Evolutionary conservation across 2,113 vertebrate species (phyloP).

Genomic region (Cyprinodon tularosa): DNA sequence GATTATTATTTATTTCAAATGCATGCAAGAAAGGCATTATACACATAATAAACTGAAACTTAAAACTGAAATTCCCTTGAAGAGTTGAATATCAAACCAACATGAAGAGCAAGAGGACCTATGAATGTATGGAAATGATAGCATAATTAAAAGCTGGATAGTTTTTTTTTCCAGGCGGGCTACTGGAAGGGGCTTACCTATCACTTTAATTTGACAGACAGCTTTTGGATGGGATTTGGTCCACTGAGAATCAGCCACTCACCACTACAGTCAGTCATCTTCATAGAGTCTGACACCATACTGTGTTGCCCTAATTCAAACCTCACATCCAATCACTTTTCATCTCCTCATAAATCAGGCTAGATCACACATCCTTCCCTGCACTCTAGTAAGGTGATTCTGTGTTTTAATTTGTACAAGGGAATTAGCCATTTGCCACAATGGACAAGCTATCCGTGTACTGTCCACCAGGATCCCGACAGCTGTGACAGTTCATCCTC

Average conservation of each 20-base stretch:
- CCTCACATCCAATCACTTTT: slow-evolving; percentile 75
- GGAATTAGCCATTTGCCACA: slow-evolving; percentile 62
- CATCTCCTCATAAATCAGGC: slow-evolving; percentile 65
- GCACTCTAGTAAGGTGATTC: slow-evolving; percentile 61
- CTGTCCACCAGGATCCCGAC: slow-evolving; percentile 42
- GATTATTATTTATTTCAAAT: neutral
- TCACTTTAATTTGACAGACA: slow-evolving; percentile 58
- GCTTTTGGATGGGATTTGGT: slow-evolving; percentile 61
- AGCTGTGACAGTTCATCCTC: slow-evolving; percentile 61
- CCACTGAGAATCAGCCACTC: slow-evolving; percentile 55
- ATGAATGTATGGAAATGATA: slow-evolving; percentile 31
- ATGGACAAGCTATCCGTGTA: slow-evolving; percentile 45
- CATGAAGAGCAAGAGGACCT: slow-evolving; percentile 16
- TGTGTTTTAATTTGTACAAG: slow-evolving; percentile 67
- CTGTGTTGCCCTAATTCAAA: slow-evolving; percentile 68
- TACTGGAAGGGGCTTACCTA: slow-evolving; percentile 46
- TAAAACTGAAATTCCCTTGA: neutral
- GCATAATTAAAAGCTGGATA: slow-evolving; percentile 45
- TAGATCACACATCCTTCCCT: slow-evolving; percentile 57
- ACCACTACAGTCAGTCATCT: slow-evolving; percentile 65
- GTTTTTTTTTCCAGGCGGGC: slow-evolving; percentile 24
- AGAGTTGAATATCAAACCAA: neutral
- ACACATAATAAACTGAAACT: neutral
- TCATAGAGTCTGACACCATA: slow-evolving; percentile 69
- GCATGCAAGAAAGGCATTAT: neutral